Base-by-base conservation (phyloP, 2,797 vertebrate genomes). In the Hybognathus amarus region DNA sequence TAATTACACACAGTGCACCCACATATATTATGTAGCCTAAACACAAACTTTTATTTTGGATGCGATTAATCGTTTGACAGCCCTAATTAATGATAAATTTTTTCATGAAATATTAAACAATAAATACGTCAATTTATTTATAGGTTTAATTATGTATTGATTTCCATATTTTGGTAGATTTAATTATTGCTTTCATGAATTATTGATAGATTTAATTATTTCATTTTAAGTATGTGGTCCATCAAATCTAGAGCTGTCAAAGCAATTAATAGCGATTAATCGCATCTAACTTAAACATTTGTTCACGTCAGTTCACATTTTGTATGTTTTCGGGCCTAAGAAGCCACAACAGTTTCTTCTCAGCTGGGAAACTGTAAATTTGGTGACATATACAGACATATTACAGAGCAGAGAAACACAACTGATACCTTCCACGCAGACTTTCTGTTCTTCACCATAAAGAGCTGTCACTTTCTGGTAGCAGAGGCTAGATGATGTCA, bases 401-500 rank as follows among this genome's bases (percentile, higher is more conserved):
- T 33, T 27, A 30, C 3, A 77, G 40, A 18, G 75, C 13, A 42
- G 15, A 15, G 7, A 11, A 76, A 42, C 36, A 11, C 74, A 22
- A 18, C 11, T 12, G 30, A 47, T 30, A 63, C 24, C 42, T 64
- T 78, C 76, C 27, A 47, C 6, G 2, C 18, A 50, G 61, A 20
- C 59, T 66, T 64, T 47, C 61, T 66, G 40, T 66, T 66, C 59
- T 66, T 66, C 22, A 54, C 47, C 27, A 11, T 33, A 4, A 50
- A 61, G 54, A 45, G 36, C 75, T 77, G 54, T 63, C 52, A 61
- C 52, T 59, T 33, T 75, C 24, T 42, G 13, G 79, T 56, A 63
- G 77, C 30, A 42, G 38, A 24, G 42, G 47, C 73, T 69, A 75
- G 61, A 76, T 56, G 67, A 66, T 64, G 67, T 73, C 59, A 24